A percentile compares a stretch with the other conserved stretches of the same genome.
Evolutionary conservation across 2,888 invertebrate genomes (phyloP).

Genomic region (Eristalis arbustorum): DNA sequence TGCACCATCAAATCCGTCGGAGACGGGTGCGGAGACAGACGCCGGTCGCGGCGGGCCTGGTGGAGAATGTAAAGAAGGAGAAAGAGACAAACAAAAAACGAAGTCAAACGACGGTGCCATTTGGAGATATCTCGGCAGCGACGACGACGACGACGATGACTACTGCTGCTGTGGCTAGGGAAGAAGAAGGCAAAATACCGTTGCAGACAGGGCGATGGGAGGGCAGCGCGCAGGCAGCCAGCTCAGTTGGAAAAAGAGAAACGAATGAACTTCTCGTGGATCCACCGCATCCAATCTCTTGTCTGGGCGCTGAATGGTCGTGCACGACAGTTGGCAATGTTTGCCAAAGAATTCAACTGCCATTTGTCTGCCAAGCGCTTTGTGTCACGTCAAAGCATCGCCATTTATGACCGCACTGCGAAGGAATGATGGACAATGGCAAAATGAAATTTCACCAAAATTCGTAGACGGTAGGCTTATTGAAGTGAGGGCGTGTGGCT

Average conservation of each 20-base stretch:
- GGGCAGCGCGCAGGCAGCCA: neutral
- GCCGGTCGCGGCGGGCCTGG: neutral
- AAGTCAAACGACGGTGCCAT: conserved; percentile 40
- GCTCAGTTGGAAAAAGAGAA: conserved; percentile 12
- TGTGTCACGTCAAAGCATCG: neutral
- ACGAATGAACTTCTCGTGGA: conserved; percentile 4
- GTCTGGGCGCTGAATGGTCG: neutral
- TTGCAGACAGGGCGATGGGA: neutral
- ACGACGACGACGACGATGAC: neutral
- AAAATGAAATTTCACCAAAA: conserved; percentile 39
- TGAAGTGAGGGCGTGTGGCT: conserved; percentile 1
- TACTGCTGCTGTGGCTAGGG: neutral
- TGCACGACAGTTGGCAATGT: conserved; percentile 12
- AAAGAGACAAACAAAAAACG: conserved; percentile 2
- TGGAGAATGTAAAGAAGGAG: conserved; percentile 20
- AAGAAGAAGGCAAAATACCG: neutral
- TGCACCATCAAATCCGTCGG: neutral
- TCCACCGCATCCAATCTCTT: conserved; percentile 20
- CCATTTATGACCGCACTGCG: neutral
- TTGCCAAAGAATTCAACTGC: conserved; percentile 1
- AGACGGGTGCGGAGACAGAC: neutral
- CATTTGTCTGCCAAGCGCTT: conserved; percentile 12
- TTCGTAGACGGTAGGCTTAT: neutral
- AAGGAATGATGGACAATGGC: neutral
- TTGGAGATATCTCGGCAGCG: conserved; percentile 52